Evolutionary conservation across 2,113 vertebrate genomes (phyloP).

Genomic region (Phrynocephalus versicolor): DNA sequence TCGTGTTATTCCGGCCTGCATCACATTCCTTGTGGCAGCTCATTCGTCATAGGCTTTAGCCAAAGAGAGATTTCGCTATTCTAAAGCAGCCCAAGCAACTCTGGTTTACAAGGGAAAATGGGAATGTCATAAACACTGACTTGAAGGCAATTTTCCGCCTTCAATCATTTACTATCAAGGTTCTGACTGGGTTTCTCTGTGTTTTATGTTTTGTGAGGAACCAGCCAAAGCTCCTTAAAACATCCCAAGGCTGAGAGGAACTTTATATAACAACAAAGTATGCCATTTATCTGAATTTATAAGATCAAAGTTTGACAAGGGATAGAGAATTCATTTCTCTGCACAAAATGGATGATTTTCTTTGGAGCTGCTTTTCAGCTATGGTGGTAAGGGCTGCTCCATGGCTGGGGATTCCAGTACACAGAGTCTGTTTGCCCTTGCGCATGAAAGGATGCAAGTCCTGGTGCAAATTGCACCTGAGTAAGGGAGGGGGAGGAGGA

Average conservation of each 20-base stretch:
- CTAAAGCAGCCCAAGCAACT: conserved; percentile 6
- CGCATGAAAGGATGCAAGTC: no score
- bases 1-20: background rate
- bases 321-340: background rate
- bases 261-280: background rate
- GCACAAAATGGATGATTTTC: background rate
- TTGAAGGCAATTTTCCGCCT: background rate
- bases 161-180: conserved; percentile 24
- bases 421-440: no score
- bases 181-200: background rate
- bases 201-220: conserved; percentile 1
- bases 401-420: no score
- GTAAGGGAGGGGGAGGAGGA: no score
- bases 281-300: background rate
- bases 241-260: background rate
- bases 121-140: conserved; percentile 14
- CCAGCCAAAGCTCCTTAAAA: background rate
- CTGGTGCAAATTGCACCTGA: no score
- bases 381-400: background rate
- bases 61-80: background rate
- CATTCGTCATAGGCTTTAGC: conserved; percentile 36
- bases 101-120: conserved; percentile 18
- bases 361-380: background rate
- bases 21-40: conserved; percentile 24
- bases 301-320: background rate